Evolutionary conservation across 2,888 invertebrate genomes (phyloP), one percentile per base, ranked within the genome.

Genomic region (Hemistola chrysoprasaria): DNA sequence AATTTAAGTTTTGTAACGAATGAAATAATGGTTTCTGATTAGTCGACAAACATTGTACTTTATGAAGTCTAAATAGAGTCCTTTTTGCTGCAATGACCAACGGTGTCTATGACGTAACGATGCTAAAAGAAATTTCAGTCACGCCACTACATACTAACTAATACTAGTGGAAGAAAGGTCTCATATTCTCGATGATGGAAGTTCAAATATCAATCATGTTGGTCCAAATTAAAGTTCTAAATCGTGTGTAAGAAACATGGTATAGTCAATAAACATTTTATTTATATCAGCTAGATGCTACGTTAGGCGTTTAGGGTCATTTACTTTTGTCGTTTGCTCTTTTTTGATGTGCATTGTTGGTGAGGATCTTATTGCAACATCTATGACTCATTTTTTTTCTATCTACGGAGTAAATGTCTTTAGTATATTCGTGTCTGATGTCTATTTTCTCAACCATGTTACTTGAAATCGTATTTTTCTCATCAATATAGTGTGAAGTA

Each of bases 271-370:
- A 70, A 68, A 62, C 69, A 71, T 76, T 78, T 78, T 79, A 83
- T 81, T 81, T 79, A 79, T 80, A 78, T 73, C 79, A 70, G 64
- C 57, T 73, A 66, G 73, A 72, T 73, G 70, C 61, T 33, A 8
- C 50, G 70, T 70, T 74, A 72, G 71, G 69, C 71, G 72, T 78
- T 78, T 76, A 77, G 78, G 78, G 78, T 79, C 75, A 78, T 81
- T 81, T 80, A 74, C 72, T 79, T 73, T 73, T 50, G 60, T 63
- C 52, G 66, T 56, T 58, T 57, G 58, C 59, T 68, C 59, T 66
- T 75, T 69, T 76, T 77, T 71, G 68, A 71, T 66, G 56, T 55
- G 59, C 59, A 58, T 50, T 60, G 55, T 60, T 58, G 44, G 28
- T 23, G 39, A 55, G 53, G 51, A 56, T 59, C 48, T 26, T 29